Evolutionary conservation across 1,140 invertebrate genomes (phyloP).

Genomic region (Drosophila guanche): DNA sequence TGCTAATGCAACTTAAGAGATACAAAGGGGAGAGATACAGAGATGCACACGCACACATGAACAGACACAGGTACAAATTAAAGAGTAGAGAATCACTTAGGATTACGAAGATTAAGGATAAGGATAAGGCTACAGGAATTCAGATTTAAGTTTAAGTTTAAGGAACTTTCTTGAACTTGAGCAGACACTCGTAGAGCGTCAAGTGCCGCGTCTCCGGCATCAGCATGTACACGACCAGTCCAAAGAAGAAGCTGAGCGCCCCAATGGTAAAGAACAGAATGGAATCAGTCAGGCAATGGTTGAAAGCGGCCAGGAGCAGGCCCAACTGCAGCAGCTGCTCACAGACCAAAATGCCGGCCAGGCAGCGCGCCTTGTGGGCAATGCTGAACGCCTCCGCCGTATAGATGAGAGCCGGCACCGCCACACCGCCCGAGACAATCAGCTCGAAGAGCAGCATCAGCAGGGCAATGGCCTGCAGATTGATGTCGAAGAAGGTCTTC

Average conservation of each 20-base stretch:
- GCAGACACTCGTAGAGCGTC: slow-evolving; percentile 71
- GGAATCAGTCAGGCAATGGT: slow-evolving; percentile 50
- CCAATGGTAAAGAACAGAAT: slow-evolving; percentile 72
- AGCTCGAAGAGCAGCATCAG: slow-evolving; percentile 72
- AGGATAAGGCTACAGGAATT: slow-evolving; percentile 9
- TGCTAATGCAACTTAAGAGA: no score
- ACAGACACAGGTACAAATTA: slow-evolving; percentile 12
- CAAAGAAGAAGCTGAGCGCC: slow-evolving; percentile 58
- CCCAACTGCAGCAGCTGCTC: slow-evolving; percentile 66
- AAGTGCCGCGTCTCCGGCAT: slow-evolving; percentile 71
- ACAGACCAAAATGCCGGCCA: slow-evolving; percentile 58
- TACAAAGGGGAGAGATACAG: no score
- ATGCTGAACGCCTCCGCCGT: slow-evolving; percentile 70
- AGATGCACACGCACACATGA: no score
- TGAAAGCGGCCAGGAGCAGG: slow-evolving; percentile 56
- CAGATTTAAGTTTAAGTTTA: slow-evolving; percentile 13
- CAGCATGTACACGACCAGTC: slow-evolving; percentile 61
- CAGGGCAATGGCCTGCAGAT: slow-evolving; percentile 65
- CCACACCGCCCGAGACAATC: slow-evolving; percentile 63
- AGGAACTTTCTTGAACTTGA: slow-evolving; percentile 74
- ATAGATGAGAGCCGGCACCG: slow-evolving; percentile 66
- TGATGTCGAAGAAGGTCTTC: slow-evolving; percentile 66
- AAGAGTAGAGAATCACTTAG: slow-evolving; percentile 19
- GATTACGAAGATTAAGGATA: slow-evolving; percentile 27
- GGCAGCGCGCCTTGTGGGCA: slow-evolving; percentile 57